Evolutionary conservation across 2,113 vertebrate species (phyloP).

Genomic region (Elgaria multicarinata): DNA sequence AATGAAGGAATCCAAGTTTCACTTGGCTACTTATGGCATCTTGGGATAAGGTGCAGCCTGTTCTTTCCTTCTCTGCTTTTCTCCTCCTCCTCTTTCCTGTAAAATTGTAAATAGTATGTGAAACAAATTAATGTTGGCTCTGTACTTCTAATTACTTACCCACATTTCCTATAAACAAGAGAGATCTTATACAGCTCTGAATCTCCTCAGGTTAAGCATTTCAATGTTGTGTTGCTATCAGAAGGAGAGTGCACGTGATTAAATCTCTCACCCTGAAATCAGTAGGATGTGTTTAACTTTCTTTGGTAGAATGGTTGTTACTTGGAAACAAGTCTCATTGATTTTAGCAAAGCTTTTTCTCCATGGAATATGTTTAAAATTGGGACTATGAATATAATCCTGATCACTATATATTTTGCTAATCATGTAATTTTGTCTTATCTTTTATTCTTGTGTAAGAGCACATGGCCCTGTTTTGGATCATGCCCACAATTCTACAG

Average conservation of each 20-base stretch:
- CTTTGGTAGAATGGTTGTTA: not conserved
- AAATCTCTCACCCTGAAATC: not conserved
- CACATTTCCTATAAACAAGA: not conserved
- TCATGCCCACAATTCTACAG: too few relatives aligned
- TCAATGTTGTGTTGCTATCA: not conserved
- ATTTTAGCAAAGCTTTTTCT: not conserved
- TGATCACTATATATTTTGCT: too few relatives aligned
- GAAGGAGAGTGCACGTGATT: not conserved
- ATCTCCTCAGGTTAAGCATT: not conserved
- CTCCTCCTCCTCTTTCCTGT: conserved; percentile 21
- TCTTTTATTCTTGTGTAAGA: not conserved
- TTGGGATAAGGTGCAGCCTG: conserved; percentile 6
- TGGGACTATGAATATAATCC: not conserved
- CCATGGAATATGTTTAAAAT: not conserved
- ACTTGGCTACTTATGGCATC: conserved; percentile 3
- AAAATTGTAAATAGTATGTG: conserved; percentile 39
- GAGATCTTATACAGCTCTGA: not conserved
- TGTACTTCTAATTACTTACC: conserved; percentile 2
- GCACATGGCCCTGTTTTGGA: too few relatives aligned
- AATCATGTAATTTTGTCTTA: too few relatives aligned
- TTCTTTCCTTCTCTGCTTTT: conserved; percentile 20
- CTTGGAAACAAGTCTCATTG: not conserved
- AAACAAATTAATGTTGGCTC: not conserved
- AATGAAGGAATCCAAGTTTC: conserved; percentile 7
- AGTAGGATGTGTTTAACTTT: not conserved